Evolutionary conservation across 2,113 vertebrate species (phyloP), one percentile per base, ranked within the genome.

Genomic region (Benthochromis sp.): DNA sequence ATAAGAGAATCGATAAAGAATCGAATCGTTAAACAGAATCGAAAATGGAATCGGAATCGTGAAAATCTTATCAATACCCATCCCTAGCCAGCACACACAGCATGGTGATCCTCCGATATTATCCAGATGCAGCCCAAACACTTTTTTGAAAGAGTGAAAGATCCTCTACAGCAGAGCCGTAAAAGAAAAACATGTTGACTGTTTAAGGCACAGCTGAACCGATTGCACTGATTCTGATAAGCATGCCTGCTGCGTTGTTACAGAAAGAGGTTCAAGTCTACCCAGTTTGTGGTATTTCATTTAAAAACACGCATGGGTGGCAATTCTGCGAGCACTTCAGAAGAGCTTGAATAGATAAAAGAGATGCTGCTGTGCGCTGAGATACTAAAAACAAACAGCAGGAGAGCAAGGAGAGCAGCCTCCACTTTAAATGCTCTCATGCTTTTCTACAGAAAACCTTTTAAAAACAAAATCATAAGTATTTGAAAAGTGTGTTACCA

Each of bases 321-420:
- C 8, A 61, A 19, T 14, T 78, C 54, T 43, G 12, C 36, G 47
- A 54, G 7, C 3, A 21, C 9, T 2, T 53, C 24, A 7, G 8
- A 31, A 52, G 14, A 76, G 53, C 11, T 10, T n/a, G 6, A 14
- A 71, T 36, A n/a, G 29, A 81, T 57, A n/a, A 45, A 59, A 78
- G 45, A 14, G 54, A 66, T 10, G 54, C 5, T 45, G 57, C 43
- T 34, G n/a, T 53, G 61, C 13, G 1, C 45, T 0, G 4, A 83
- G n/a, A n/a, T 34, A 11, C 31, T 29, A 57, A 55, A 40, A 81
- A 43, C 79, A 81, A 81, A 55, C 79, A 47, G 24, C n/a, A 21
- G 21, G 21, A 21, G 21, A 21, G 21, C 21, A 27, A 29, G 12
- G 12, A 6, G 31, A 43, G 63, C 29, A 29, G 16, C 47, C n/a